A percentile compares a stretch with the other conserved stretches of the same genome.
These are phyloP conservation scores for Urosaurus nigricauda DNA, from an alignment of 2,797 vertebrate species.

Conservation along the genomic window DNA sequence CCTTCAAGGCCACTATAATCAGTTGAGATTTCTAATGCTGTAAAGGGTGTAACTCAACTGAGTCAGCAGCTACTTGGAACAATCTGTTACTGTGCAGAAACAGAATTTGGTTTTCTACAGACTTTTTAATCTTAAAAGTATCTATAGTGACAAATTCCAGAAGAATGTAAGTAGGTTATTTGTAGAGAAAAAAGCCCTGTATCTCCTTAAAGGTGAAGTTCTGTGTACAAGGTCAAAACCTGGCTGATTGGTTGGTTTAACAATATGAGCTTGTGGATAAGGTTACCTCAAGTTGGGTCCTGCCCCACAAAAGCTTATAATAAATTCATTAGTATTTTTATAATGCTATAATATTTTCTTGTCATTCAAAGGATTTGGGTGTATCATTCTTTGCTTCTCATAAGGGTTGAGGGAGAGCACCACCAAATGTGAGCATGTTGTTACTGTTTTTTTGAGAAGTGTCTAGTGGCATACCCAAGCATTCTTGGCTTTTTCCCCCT, in stretches of 20 bases:
- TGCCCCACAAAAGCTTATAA: background rate
- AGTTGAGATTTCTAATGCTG: slow-evolving; percentile 33
- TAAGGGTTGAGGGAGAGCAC: too few species aligned
- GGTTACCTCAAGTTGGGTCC: background rate
- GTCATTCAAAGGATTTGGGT: background rate
- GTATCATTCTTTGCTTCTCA: background rate
- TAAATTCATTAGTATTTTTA: background rate
- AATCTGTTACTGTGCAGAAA: slow-evolving; percentile 36
- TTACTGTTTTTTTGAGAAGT: slow-evolving; percentile 4
- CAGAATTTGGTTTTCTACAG: slow-evolving; percentile 44
- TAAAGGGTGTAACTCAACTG: slow-evolving; percentile 65
- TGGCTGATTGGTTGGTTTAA: background rate
- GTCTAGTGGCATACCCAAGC: background rate
- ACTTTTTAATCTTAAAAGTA: background rate
- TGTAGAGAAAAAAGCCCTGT: background rate
- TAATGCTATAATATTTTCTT: background rate
- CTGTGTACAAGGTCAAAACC: background rate
- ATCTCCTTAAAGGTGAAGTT: background rate
- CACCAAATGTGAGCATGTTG: background rate
- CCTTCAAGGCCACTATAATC: slow-evolving; percentile 38
- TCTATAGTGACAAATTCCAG: background rate
- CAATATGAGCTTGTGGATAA: background rate
- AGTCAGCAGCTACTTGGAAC: slow-evolving; percentile 61
- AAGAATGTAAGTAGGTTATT: background rate
- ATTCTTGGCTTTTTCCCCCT: too few species aligned